Base-by-base conservation (phyloP, 23 tunicate species). In the Corella eumyota region DNA sequence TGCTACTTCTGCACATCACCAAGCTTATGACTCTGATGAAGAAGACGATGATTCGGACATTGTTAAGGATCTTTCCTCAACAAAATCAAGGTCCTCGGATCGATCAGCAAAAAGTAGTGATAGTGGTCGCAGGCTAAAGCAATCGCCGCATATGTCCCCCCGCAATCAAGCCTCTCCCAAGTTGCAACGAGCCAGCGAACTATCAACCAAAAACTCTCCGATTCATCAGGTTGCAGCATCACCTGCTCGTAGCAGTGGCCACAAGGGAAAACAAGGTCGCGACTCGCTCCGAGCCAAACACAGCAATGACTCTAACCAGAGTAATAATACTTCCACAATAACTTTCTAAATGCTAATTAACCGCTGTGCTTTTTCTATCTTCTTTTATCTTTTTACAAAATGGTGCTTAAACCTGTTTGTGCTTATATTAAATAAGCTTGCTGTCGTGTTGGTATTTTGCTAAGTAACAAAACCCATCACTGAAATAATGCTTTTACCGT, bases 211-310 rank as follows among this genome's bases (percentile, higher is more conserved):
- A 33, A 33, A 38, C 30, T 38, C 40, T 32, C 44, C 68, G 17
- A 51, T 6, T 19, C 57, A 51, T 51, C 40, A 32, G 2, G 22
- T 44, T 9, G 30, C 33, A 3, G 44, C 66, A 30, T 61, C 80
- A 64, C 70, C 80, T 2, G 36, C 80, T 15, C 70, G 56, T 1
- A 35, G 28, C 20, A 73, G 71, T 53, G 90, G 72, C 1, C 30
- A 60, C 45, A 71, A 70, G 32, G 32, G 17, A 1, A 75, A 73
- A 35, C 56, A 66, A 32, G 65, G 62, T 21, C 67, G 74, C 51
- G 97, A 90, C 58, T 90, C 97, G 1, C 68, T 78, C 5, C 72
- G 78, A 60, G 86, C 81, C 3, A 71, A 78, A 30, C 78, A 83
- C 13, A 66, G 72, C 56, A 69, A 31, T 66, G 64, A 77, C 45